Evolutionary conservation across 2,113 vertebrate genomes (phyloP), one percentile per base, ranked within the genome.

Genomic region (Gymnarchus niloticus): DNA sequence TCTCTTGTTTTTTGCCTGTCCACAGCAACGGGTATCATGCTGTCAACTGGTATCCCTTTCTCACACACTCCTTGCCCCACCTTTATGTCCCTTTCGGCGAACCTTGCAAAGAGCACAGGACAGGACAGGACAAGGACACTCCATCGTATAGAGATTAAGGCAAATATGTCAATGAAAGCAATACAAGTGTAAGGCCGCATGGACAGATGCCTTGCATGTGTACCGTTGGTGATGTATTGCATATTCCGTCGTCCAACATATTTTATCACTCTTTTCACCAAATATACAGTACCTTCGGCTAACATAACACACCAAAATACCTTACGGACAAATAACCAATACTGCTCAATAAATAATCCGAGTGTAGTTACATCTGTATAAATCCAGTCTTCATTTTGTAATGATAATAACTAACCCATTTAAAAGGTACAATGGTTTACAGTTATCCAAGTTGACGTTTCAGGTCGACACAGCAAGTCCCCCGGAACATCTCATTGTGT

Each of bases 161-260:
- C 95, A 95, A 93, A 95, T 91, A 91, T 95, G 94, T 94, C 93
- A 94, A 95, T 92, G 92, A 93, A 91, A 92, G 91, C 91, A 91
- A 90, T 93, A 91, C 93, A 93, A 93, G 93, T 91, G 54, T 96
- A 96, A 96, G 95, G 95, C 95, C 91, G 90, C 93, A 86, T 91
- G 92, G 93, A 52, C 41, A 90, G 87, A 76, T 90, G 88, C 83
- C 52, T 91, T 61, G 77, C 89, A 82, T 87, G 86, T 81, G 33
- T 57, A 57, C 41, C 48, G 89, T 90, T 85, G 41, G 78, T 56
- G 61, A 81, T 51, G 57, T 69, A 86, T 83, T 83, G 54, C 80
- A 82, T 86, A 81, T 82, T 69, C 76, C 85, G 81, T 85, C 56
- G 10, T 65, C 49, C 8, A 52, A 54, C n/a, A 56, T 82, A 82